Conservation (phyloP, 2,797 vertebrate genomes). For the Sebastes reedi region DNA sequence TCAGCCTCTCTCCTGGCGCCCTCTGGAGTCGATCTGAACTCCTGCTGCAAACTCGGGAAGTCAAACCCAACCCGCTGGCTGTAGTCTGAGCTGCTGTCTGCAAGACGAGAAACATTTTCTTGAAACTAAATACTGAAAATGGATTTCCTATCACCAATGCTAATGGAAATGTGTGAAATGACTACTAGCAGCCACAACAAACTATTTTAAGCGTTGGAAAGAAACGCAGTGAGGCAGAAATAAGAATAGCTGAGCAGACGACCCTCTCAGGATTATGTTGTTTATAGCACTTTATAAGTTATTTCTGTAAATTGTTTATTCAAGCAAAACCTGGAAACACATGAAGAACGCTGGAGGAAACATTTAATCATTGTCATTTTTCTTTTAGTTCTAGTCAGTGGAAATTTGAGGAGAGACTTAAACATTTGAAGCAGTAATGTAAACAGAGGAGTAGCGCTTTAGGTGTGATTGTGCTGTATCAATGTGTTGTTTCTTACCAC, state of each 20-base stretch:
- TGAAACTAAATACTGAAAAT: not conserved
- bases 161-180: not conserved
- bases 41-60: constrained; percentile 80
- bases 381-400: not conserved
- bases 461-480: not conserved
- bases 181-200: not conserved
- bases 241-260: not conserved
- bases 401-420: not conserved
- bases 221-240: not conserved
- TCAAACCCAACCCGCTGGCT: constrained; percentile 87
- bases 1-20: constrained; percentile 85
- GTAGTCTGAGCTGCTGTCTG: constrained; percentile 94
- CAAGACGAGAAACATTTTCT: constrained; percentile 5
- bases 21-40: constrained; percentile 85
- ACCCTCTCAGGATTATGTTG: not conserved
- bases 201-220: not conserved
- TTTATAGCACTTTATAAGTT: not conserved
- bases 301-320: not conserved
- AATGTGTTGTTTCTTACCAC: constrained; percentile 81
- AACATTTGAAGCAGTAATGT: not conserved
- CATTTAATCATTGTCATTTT: not conserved
- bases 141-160: not conserved
- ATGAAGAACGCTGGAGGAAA: not conserved
- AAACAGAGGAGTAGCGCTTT: not conserved
- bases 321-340: not conserved